These are phyloP conservation scores for Pedetes capensis DNA, from an alignment of 2,113 vertebrate species.

Conservation along the genomic window DNA sequence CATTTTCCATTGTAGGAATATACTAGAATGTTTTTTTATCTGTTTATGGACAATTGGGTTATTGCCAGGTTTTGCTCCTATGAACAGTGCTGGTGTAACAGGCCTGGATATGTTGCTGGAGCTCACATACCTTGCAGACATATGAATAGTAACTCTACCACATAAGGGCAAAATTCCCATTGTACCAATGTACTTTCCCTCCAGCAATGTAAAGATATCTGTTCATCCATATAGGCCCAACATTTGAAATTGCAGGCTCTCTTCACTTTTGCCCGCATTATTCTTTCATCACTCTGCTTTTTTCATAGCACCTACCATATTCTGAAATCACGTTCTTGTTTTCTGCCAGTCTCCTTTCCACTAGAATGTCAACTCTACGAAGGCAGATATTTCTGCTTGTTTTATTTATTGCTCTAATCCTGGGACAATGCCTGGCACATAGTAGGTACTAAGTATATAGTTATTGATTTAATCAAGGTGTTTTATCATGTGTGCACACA, in stretches of 20 bases:
- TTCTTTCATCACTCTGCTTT: background rate
- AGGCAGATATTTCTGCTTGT: slow-evolving; percentile 7
- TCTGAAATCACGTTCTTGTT: background rate
- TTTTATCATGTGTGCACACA: background rate
- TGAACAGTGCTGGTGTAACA: background rate
- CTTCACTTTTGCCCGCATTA: background rate
- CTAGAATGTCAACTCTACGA: background rate
- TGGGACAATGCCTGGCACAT: no score
- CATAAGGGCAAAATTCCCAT: background rate
- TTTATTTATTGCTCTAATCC: background rate
- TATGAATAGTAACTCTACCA: no score
- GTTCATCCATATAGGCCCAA: background rate
- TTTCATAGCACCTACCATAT: background rate
- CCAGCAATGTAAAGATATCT: background rate
- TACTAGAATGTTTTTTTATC: background rate
- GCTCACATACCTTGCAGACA: no score
- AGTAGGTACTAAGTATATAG: no score
- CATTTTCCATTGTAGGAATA: background rate
- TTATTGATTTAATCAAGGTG: background rate
- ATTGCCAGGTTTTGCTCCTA: background rate
- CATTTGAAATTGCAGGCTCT: background rate
- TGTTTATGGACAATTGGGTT: background rate
- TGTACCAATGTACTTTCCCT: background rate
- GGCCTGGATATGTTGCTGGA: background rate
- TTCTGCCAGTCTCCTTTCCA: background rate